Evolutionary conservation across 2,797 vertebrate species (phyloP), one percentile per base, ranked within the genome.

Genomic region (Acanthis flammea): DNA sequence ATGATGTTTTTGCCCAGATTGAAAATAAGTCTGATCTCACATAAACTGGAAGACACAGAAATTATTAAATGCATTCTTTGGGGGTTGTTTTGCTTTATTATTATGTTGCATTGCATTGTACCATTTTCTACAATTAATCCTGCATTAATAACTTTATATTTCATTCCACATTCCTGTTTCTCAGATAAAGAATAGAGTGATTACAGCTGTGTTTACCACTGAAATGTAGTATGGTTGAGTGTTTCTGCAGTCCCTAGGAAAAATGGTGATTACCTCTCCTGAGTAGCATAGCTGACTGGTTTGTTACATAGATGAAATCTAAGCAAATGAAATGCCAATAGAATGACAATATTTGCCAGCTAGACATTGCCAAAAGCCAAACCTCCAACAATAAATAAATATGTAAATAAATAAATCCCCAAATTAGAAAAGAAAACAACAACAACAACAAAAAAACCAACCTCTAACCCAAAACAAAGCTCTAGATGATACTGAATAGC

Each of bases 21-120:
- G 83, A 95, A 94, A 96, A 84, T 54, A 86, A 95, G 80, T 44
- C 11, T n/a, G 60, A 63, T 90, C 50, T 61, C 42, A 86, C 28
- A 25, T 73, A 83, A 91, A 61, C 54, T 76, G 7, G 12, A 90
- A 27, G 31, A 53, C 70, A 41, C 28, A 86, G 50, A 89, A 92
- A 55, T 65, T 1, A 71, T 71, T 74, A 79, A 83, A 67, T 2
- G 0, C 39, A 42, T 70, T 83, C 2, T 53, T 86, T 61, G 78
- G 39, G 19, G 5, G 12, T 71, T 72, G 4, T 42, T 95, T 51
- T 75, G 3, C 27, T 72, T 73, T 79, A 37, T 74, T 88, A 30
- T 63, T 86, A n/a, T 50, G 19, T 54, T 88, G 31, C 12, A 42
- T 68, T 54, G 6, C 22, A 31, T 62, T 63, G 19, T 44, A 31